Percentiles rank a stretch among this genome's conserved stretches.
phyloP scores from a whole-genome alignment of 2,113 vertebrate species.

The Sebastes fasciatus region DNA sequence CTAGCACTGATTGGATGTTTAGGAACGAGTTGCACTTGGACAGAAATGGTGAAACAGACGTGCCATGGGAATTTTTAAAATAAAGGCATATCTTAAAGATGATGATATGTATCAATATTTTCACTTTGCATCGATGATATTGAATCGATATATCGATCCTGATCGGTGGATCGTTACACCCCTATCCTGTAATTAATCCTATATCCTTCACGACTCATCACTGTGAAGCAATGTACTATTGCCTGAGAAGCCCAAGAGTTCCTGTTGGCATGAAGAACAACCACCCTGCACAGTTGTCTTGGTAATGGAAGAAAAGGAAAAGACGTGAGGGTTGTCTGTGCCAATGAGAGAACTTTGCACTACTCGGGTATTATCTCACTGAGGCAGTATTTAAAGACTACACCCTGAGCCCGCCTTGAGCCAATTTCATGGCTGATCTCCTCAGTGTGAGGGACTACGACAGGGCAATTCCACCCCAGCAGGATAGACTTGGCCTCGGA shows the following conservation, averaged over 20 bases:
- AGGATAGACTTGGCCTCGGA: conserved; percentile 50
- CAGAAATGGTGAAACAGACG: too few relatives aligned
- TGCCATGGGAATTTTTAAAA: too few relatives aligned
- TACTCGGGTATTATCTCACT: conserved; percentile 45
- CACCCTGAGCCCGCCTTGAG: conserved; percentile 61
- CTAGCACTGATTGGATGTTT: too few relatives aligned
- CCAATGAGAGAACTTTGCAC: conserved; percentile 36
- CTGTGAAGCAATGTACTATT: conserved; percentile 9
- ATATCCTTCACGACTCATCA: conserved; percentile 3
- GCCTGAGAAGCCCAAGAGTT: not conserved
- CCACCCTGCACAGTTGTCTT: conserved; percentile 35
- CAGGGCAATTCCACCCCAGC: conserved; percentile 71
- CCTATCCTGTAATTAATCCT: not conserved
- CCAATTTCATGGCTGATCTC: conserved; percentile 83
- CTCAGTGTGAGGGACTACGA: conserved; percentile 60
- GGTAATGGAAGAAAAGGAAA: conserved; percentile 38
- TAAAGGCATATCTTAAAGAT: too few relatives aligned
- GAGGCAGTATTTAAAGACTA: conserved; percentile 67
- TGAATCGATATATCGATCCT: too few relatives aligned
- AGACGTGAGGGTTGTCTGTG: conserved; percentile 28
- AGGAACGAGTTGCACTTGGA: too few relatives aligned
- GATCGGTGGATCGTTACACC: too few relatives aligned
- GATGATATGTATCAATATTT: too few relatives aligned
- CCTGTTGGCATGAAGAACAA: conserved; percentile 18
- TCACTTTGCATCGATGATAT: too few relatives aligned